Conservation (phyloP, 2,888 invertebrate species). For the Dromius quadrimaculatus region DNA sequence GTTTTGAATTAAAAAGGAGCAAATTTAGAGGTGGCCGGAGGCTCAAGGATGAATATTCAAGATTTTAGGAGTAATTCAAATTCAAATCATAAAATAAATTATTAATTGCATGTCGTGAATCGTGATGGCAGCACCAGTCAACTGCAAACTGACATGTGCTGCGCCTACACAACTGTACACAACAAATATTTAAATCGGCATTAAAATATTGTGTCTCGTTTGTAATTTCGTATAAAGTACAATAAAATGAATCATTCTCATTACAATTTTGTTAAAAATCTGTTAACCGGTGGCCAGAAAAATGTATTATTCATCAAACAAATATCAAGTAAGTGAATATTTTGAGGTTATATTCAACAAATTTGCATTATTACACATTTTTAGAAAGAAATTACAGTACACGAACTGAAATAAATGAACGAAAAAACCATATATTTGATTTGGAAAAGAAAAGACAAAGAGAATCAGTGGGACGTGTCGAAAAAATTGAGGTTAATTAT, state of each 20-base stretch:
- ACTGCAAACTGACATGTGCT: no score
- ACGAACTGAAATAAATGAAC: constrained; percentile 64
- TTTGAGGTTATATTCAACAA: constrained; percentile 40
- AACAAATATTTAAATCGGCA: no score
- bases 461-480: constrained; percentile 83
- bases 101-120: no score
- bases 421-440: constrained; percentile 80
- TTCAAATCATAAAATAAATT: no score
- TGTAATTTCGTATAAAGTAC: no score
- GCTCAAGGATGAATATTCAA: no score
- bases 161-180: no score
- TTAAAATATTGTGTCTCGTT: no score
- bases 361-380: constrained; percentile 32
- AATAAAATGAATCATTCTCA: constrained; percentile 38
- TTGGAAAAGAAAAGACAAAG: constrained; percentile 82
- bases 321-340: constrained; percentile 24
- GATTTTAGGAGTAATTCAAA: no score
- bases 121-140: no score
- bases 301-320: constrained; percentile 23
- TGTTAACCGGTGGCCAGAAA: not conserved
- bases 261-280: constrained; percentile 31
- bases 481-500: constrained; percentile 90
- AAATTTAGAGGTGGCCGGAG: no score
- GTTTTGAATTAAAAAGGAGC: no score
- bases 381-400: constrained; percentile 56